Percentiles rank a stretch among this genome's conserved stretches.
Conservation (phyloP, 1,140 invertebrate genomes). For the Solen grandis region DNA sequence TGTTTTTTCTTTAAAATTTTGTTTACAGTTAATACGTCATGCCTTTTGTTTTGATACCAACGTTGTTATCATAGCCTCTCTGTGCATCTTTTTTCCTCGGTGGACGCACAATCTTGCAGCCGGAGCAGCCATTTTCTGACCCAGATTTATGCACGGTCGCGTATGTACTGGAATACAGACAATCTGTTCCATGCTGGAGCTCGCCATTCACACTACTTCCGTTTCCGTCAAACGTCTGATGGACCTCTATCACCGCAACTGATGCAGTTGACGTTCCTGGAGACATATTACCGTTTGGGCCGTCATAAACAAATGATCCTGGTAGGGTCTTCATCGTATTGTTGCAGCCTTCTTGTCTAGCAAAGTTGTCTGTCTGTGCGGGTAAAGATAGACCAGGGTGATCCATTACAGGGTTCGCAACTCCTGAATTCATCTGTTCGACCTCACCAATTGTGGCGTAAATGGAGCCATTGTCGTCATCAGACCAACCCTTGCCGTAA, state of each 20-base stretch:
- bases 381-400: not conserved
- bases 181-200: not conserved
- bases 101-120: slow-evolving; percentile 37
- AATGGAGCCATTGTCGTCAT: not conserved
- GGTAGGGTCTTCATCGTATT: not conserved
- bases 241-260: slow-evolving; percentile 29
- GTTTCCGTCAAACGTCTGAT: slow-evolving; percentile 8
- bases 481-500: slow-evolving; percentile 44
- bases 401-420: slow-evolving; percentile 20
- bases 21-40: no score
- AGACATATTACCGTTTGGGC: not conserved
- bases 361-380: not conserved
- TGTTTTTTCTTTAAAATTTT: no score
- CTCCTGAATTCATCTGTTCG: not conserved
- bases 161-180: not conserved
- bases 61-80: slow-evolving; percentile 40
- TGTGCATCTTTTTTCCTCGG: slow-evolving; percentile 20
- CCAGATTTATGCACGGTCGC: not conserved
- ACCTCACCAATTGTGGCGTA: slow-evolving; percentile 46
- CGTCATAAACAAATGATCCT: not conserved
- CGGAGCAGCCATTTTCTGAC: not conserved
- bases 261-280: not conserved
- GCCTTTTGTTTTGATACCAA: slow-evolving; percentile 33
- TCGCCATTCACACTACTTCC: not conserved
- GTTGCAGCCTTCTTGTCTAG: not conserved